Evolutionary conservation across 2,113 vertebrate species (phyloP).

Genomic region (Limanda limanda): DNA sequence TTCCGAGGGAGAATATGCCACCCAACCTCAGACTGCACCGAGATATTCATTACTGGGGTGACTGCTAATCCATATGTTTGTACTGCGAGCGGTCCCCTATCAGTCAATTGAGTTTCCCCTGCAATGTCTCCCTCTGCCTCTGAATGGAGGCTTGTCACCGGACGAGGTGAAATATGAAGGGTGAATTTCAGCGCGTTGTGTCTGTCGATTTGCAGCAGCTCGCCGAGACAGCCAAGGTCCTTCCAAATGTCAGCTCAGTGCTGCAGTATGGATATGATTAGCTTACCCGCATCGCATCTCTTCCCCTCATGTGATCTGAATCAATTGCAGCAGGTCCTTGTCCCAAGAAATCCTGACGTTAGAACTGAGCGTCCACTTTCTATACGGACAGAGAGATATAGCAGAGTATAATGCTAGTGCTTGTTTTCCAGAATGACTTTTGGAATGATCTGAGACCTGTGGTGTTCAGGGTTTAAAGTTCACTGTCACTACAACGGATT

Average conservation of each 20-base stretch:
- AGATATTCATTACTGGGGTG: slow-evolving; percentile 72
- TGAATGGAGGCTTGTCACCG: slow-evolving; percentile 58
- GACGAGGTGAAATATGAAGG: slow-evolving; percentile 57
- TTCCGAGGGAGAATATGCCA: slow-evolving; percentile 35
- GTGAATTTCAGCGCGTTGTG: slow-evolving; percentile 59
- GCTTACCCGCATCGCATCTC: slow-evolving; percentile 37
- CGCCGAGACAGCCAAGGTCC: slow-evolving; percentile 57
- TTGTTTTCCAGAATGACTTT: slow-evolving; percentile 4
- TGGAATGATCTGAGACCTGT: neutral
- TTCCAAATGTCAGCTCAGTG: slow-evolving; percentile 69
- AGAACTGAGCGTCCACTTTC: slow-evolving; percentile 14
- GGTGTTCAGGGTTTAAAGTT: neutral
- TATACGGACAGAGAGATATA: neutral
- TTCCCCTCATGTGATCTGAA: slow-evolving; percentile 12
- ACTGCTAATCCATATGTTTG: slow-evolving; percentile 78
- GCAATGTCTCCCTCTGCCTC: slow-evolving; percentile 30
- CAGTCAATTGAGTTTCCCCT: slow-evolving; percentile 69
- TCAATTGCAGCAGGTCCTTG: slow-evolving; percentile 55
- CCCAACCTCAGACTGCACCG: slow-evolving; percentile 45
- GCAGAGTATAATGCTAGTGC: neutral
- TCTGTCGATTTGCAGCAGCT: slow-evolving; percentile 64
- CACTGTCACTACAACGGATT: too few species aligned
- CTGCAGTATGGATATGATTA: slow-evolving; percentile 69
- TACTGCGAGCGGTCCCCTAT: slow-evolving; percentile 59
- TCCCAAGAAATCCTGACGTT: slow-evolving; percentile 32